Conservation (phyloP, 2,888 invertebrate species). For the Branchipolynoe longqiensis region DNA sequence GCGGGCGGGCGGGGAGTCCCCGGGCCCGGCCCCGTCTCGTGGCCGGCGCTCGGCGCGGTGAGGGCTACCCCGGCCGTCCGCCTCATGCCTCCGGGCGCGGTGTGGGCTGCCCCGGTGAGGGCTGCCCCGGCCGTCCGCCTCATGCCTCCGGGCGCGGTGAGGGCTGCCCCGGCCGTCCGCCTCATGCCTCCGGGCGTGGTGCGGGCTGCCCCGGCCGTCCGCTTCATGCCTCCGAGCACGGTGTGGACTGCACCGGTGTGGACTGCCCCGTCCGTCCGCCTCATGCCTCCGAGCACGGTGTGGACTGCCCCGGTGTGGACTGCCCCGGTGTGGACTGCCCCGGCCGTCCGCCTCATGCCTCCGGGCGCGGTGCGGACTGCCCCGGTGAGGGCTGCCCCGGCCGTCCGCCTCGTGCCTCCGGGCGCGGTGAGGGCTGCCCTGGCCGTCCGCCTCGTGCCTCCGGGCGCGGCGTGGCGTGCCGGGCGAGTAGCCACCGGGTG, state of each 20-base stretch:
- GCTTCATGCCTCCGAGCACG: not conserved
- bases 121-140: not conserved
- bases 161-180: too few species aligned
- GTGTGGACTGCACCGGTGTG: not conserved
- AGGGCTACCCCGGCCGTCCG: not conserved
- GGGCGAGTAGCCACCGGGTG: not conserved
- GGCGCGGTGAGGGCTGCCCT: not conserved
- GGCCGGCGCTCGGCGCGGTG: conserved; percentile 3
- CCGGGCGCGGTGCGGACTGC: conserved; percentile 3
- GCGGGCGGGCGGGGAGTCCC: not conserved
- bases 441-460: not conserved
- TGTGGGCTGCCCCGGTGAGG: conserved; percentile 7
- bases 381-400: not conserved
- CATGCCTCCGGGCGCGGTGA: conserved; percentile 2
- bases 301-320: not conserved
- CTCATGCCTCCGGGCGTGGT: not conserved
- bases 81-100: not conserved
- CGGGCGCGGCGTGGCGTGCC: conserved; percentile 1
- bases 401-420: not conserved
- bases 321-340: conserved; percentile 4
- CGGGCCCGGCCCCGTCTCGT: not conserved
- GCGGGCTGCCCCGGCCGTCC: not conserved
- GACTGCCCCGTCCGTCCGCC: not conserved
- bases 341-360: not conserved
- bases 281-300: conserved; percentile 2